phyloP scores from a whole-genome alignment of 2,113 vertebrate species.

The Chunga burmeisteri region DNA sequence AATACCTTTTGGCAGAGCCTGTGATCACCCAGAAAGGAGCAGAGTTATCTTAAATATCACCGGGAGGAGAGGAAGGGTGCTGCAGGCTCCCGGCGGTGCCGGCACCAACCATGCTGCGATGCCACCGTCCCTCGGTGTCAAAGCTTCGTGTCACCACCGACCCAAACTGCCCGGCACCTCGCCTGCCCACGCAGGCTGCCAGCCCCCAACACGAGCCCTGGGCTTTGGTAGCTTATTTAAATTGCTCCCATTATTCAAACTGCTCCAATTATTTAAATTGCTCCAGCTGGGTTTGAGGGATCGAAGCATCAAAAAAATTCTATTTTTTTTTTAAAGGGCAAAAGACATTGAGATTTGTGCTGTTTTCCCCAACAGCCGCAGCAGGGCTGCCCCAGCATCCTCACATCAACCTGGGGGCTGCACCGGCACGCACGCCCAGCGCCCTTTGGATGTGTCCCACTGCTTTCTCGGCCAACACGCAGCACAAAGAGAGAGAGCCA shows the following conservation, averaged over 20 bases:
- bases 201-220: fast-evolving
- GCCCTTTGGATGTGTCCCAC: background rate
- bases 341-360: background rate
- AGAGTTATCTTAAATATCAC: fast-evolving
- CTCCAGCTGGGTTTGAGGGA: background rate
- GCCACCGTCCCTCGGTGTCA: fast-evolving
- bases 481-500: background rate
- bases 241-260: background rate
- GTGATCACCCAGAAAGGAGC: background rate
- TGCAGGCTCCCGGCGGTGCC: background rate
- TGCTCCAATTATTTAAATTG: background rate
- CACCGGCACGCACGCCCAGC: background rate
- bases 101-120: fast-evolving
- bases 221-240: background rate
- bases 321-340: background rate
- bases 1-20: background rate
- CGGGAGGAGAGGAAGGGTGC: background rate
- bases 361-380: background rate
- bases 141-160: fast-evolving
- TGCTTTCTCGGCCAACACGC: background rate
- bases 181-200: background rate
- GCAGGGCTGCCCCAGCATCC: background rate
- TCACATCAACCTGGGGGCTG: background rate
- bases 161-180: background rate
- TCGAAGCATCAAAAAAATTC: background rate